A percentile compares a stretch with the other conserved stretches of the same genome.
Evolutionary conservation across 2,797 vertebrate genomes (phyloP).

Genomic region (Gymnopithys bicolor): DNA sequence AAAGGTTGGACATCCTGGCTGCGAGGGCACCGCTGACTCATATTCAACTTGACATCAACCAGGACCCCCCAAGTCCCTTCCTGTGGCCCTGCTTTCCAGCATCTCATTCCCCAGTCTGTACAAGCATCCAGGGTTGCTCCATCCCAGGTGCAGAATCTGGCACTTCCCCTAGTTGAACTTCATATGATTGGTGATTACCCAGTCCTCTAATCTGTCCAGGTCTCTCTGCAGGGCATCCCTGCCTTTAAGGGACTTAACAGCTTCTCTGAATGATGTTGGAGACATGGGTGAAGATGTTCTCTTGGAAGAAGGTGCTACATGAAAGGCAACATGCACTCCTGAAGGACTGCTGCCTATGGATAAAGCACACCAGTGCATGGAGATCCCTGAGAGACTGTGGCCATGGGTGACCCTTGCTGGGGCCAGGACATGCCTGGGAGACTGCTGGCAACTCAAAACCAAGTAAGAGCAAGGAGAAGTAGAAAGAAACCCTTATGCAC

Average conservation of each 20-base stretch:
- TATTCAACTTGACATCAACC: background rate
- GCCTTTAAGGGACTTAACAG: background rate
- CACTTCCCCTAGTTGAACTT: background rate
- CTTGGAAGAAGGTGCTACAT: background rate
- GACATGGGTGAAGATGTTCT: background rate
- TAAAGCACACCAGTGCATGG: background rate
- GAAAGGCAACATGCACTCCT: rapidly evolving
- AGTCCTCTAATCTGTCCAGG: background rate
- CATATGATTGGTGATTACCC: background rate
- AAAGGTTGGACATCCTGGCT: background rate
- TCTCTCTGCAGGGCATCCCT: background rate
- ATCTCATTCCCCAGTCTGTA: background rate
- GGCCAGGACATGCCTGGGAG: background rate
- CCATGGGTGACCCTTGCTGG: background rate
- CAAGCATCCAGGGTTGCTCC: background rate
- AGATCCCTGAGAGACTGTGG: background rate
- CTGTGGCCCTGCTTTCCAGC: background rate
- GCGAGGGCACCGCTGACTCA: background rate
- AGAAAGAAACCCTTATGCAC: background rate
- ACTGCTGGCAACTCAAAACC: background rate
- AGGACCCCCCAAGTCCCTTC: background rate
- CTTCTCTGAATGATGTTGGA: background rate
- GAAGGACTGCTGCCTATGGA: background rate
- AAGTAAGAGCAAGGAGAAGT: background rate
- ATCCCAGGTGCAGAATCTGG: background rate